A percentile compares a stretch with the other conserved stretches of the same genome.
These are phyloP conservation scores for Nibea coibor DNA, from an alignment of 2,113 vertebrate species.

Conservation along the genomic window DNA sequence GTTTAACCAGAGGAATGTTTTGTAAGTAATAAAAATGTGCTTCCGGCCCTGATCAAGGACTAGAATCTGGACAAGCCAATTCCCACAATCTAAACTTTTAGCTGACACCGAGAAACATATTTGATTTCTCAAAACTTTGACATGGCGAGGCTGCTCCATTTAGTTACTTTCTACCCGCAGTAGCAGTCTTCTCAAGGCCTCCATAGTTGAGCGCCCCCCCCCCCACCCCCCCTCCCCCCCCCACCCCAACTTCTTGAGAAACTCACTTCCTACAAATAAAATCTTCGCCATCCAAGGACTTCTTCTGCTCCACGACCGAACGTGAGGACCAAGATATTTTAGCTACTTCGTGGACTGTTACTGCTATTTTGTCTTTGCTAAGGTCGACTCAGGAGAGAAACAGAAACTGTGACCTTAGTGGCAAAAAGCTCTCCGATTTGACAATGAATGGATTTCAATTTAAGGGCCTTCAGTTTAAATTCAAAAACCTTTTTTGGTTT, in stretches of 20 bases:
- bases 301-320: neutral
- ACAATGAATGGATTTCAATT: neutral
- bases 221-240: too few species aligned
- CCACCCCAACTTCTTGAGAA: neutral
- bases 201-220: neutral
- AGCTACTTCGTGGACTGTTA: neutral
- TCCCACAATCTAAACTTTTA: neutral
- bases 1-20: conserved; percentile 36
- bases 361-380: conserved; percentile 2
- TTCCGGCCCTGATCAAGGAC: conserved; percentile 17
- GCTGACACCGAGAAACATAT: conserved; percentile 2
- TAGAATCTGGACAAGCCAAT: neutral
- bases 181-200: neutral
- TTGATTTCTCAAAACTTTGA: neutral
- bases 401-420: neutral
- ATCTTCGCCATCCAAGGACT: neutral
- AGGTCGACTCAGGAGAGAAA: neutral
- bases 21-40: conserved; percentile 31
- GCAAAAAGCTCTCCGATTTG: neutral
- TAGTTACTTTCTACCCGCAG: neutral
- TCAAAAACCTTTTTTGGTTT: neutral
- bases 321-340: neutral
- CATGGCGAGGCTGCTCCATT: neutral
- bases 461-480: neutral
- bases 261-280: neutral